Base-by-base conservation (phyloP, 2,888 invertebrate genomes). In the Hanleya hanleyi region DNA sequence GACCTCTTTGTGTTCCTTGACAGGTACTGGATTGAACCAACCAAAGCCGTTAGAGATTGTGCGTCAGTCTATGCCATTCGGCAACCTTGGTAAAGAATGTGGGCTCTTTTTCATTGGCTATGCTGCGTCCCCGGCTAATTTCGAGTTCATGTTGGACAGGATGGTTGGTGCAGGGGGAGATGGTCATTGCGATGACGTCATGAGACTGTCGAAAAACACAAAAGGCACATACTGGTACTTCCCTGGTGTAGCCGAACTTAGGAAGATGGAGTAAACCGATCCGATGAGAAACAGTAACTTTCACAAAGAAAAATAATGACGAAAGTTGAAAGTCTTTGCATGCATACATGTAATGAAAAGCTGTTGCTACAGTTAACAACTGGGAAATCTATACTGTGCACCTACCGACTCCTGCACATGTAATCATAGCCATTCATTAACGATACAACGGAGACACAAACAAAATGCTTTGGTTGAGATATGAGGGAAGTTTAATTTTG, bases 41-140 rank as follows among this genome's bases (percentile, higher is more conserved):
- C 71, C 77, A 66, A 90, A 90, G 74, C 82, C 84, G n/a, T 82
- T 86, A 69, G 84, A 89, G 77, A 90, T 90, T 38, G 90, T 90
- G 0, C 84, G 90, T 18, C 90, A 90, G 82, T 90, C 90, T 15
- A 87, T 88, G 88, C 90, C 90, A 0, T 90, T 85, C 69, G 90
- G 90, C 18, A 86, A 79, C 5, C 70, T 89, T 15, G 77, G 77
- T 26, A 86, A 81, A 6, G 86, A 88, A 5, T 83, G 87, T 22
- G 90, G 90, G 12, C 83, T 90, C 4, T 90, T 90, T 79, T 90
- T 90, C 83, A 90, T 90, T 73, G 90, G 85, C 33, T 90, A 90
- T 73, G 84, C 90, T 15, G 87, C 85, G 0, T 82, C 82, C 15
- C 88, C 89, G 0, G 78, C 83, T 15, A 88, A 89, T 77, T 83